Evolutionary conservation across 2,888 invertebrate genomes (phyloP), one percentile per base, ranked within the genome.

Genomic region (Drosophila yooni): DNA sequence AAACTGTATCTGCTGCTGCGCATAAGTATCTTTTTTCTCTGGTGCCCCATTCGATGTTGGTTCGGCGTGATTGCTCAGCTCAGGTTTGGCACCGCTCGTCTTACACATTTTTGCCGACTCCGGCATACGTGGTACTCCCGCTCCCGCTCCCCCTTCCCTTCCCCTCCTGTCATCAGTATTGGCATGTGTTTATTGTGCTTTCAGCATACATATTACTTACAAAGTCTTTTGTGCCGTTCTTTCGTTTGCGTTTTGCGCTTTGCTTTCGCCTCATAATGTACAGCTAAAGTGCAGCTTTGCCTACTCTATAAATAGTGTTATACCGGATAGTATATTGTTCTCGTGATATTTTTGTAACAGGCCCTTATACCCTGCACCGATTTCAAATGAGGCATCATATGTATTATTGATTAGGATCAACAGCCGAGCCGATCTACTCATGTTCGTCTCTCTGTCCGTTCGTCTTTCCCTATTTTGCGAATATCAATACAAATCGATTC

Each of bases 181-280:
- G 70, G 67, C 67, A 66, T 83, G 59, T 76, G 69, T 81, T 67
- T 80, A 68, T 78, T 79, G 72, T 70, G 77, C 82, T 89, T 76
- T 87, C 84, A 81, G 80, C 89, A 82, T 87, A 88, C 89, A 79
- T 89, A 89, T 89, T 72, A 75, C 88, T 84, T 89, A 81, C 85
- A 89, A 87, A 89, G 89, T 82, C 79, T 79, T 59, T 65, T 53
- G 62, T 71, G 77, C 76, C 80, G 73, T 79, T 85, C 87, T 81
- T 82, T 72, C 70, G 70, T 65, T 74, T 61, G 73, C 59, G 64
- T 54, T 64, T 72, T 65, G 74, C 71, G 70, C 73, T 72, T 70
- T 52, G 43, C 57, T 56, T 70, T 77, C 62, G 63, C 64, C 38
- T 65, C 34, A 77, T 86, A 88, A 75, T 86, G 74, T 69, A 51